A percentile compares a stretch with the other conserved stretches of the same genome.
Conservation (phyloP, 2,797 vertebrate genomes). For the Enteromius argenteus region DNA sequence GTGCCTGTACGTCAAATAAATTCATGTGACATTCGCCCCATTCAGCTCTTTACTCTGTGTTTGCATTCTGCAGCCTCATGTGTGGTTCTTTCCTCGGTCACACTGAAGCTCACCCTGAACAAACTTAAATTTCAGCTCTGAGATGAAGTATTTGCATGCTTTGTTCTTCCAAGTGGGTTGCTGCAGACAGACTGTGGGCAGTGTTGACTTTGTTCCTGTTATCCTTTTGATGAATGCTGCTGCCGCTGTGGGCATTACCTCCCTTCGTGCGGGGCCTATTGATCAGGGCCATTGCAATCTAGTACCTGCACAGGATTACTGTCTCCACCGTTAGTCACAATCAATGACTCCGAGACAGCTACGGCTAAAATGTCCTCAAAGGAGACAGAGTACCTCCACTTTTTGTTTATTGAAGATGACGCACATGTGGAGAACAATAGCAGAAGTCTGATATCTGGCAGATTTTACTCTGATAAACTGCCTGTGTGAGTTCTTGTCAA, state of each 20-base stretch:
- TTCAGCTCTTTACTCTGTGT: constrained; percentile 1
- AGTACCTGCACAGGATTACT: constrained; percentile 49
- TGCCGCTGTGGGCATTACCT: constrained; percentile 45
- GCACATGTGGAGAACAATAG: constrained; percentile 32
- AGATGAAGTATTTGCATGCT: constrained; percentile 48
- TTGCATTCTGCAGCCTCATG: background rate
- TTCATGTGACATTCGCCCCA: background rate
- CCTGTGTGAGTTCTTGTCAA: constrained; percentile 30
- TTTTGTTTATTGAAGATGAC: constrained; percentile 43
- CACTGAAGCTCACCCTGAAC: constrained; percentile 17
- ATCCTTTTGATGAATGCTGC: constrained; percentile 45
- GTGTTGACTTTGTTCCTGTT: constrained; percentile 49
- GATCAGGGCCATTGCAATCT: constrained; percentile 59
- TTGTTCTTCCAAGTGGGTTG: constrained; percentile 27
- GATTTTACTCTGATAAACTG: constrained; percentile 34
- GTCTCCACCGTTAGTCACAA: constrained; percentile 56
- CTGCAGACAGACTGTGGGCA: constrained; percentile 38
- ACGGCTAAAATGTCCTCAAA: constrained; percentile 28
- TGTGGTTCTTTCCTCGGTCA: background rate
- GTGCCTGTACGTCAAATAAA: background rate
- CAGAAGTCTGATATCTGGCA: constrained; percentile 15
- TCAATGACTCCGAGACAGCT: constrained; percentile 54
- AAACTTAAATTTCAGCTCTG: constrained; percentile 38
- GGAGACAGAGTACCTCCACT: constrained; percentile 41
- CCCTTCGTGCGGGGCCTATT: constrained; percentile 46